Evolutionary conservation across 2,797 vertebrate genomes (phyloP), one percentile per base, ranked within the genome.

Genomic region (Pseudochirops corinnae): DNA sequence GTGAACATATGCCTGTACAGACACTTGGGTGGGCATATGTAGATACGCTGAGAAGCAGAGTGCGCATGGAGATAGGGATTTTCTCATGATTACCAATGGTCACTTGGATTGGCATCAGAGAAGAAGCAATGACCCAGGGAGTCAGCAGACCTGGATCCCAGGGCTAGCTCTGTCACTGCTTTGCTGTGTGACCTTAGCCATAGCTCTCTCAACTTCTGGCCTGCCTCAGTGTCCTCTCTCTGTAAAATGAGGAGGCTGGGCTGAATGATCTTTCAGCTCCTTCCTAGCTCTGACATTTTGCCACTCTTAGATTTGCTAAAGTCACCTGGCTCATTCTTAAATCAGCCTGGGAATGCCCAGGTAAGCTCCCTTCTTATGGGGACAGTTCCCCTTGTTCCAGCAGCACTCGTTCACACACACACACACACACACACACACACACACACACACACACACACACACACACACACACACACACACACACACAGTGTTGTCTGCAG

Each of bases 331-430:
- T 82, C n/a, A 24, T 39, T 39, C 67, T 46, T 46, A 82, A 21
- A 87, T 24, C 3, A 87, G 39, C 18, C 18, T 46, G 39, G 74
- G 9, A 93, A 0, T 0, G 91, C 24, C 28, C 31, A 55, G 55
- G 24, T 46, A 4, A 21, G 0, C 91, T 56, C 18, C 24, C 29
- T 24, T 29, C 53, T 97, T 24, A 56, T 39, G 24, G 93, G 92
- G 31, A 90, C 7, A 57, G 95, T 96, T 96, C 97, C 26, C 56
- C 74, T 55, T 56, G 56, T 16, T 4, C 39, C 46, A 74, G n/a
- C 16, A 39, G n/a, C n/a, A 74, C n/a, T 21, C 16, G 4, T n/a
- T 14, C 4, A 67, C 0, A n/a, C 62, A 67, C 14, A 67, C 31
- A n/a, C 62, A 67, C 62, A n/a, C 4, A 18, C 62, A 67, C 33